These are phyloP conservation scores for Butorides virescens DNA, from an alignment of 2,113 vertebrate genomes.

Conservation along the genomic window DNA sequence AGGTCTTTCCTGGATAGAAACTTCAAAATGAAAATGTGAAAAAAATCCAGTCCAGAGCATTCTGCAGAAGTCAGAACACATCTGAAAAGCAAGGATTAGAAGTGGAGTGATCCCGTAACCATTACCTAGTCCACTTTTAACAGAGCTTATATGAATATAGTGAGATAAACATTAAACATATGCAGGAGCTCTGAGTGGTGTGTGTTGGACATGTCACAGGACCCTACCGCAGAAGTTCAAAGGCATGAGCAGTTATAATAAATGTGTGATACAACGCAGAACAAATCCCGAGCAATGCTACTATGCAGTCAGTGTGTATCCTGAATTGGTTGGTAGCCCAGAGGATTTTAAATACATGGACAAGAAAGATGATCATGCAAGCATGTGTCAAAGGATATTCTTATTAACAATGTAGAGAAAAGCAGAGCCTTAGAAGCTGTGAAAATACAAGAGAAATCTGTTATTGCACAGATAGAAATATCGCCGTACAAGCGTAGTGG, in stretches of 20 bases:
- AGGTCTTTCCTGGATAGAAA: background rate
- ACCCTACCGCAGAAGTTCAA: constrained; percentile 22
- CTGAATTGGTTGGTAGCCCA: background rate
- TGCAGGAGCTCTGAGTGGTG: constrained; percentile 6
- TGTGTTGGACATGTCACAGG: constrained; percentile 54
- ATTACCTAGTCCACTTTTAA: background rate
- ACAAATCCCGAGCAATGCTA: constrained; percentile 9
- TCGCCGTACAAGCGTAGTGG: background rate
- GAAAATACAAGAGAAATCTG: background rate
- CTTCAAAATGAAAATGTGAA: background rate
- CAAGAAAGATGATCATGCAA: background rate
- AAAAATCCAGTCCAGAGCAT: background rate
- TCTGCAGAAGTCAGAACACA: constrained; percentile 10
- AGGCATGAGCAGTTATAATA: constrained; percentile 23
- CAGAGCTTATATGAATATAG: constrained; percentile 25
- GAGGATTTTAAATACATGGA: background rate
- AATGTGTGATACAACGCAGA: constrained; percentile 31
- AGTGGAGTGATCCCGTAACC: constrained; percentile 21
- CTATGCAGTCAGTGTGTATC: background rate
- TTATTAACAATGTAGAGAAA: background rate
- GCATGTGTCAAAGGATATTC: background rate
- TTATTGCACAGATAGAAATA: background rate
- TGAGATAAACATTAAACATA: constrained; percentile 55
- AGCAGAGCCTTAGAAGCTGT: background rate
- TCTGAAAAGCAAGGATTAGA: constrained; percentile 6